Conservation (phyloP, 2,113 vertebrate genomes). For the Anolis sagrei region DNA sequence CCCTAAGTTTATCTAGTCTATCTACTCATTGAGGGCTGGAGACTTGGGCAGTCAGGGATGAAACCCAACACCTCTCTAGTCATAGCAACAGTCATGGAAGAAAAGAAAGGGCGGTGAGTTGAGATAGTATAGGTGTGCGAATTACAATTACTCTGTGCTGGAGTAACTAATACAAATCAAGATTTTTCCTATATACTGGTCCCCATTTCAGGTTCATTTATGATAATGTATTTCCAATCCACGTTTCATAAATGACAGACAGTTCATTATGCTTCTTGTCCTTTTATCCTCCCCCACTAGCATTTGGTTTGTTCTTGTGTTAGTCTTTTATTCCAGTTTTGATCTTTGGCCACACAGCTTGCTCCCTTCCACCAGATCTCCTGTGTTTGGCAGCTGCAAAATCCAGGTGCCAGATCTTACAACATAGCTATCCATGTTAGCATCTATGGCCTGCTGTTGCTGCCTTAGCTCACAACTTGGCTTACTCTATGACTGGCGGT, state of each 20-base stretch:
- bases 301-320: not conserved
- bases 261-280: rapidly evolving
- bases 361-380: conserved; percentile 33
- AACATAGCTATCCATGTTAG: conserved; percentile 44
- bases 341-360: conserved; percentile 42
- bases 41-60: too few species aligned
- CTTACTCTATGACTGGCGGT: conserved; percentile 35
- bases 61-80: too few species aligned
- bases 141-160: not conserved
- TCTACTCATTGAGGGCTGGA: too few species aligned
- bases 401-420: conserved; percentile 48
- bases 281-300: not conserved
- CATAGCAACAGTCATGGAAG: not conserved
- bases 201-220: not conserved
- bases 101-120: not conserved
- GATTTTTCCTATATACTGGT: not conserved
- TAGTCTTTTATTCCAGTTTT: conserved; percentile 3
- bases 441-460: conserved; percentile 30
- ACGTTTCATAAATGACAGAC: not conserved
- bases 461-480: conserved; percentile 59
- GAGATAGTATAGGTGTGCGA: not conserved
- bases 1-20: too few species aligned
- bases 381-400: conserved; percentile 56
- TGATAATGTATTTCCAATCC: not conserved
- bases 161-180: not conserved